A percentile compares a stretch with the other conserved stretches of the same genome.
Evolutionary conservation across 2,888 invertebrate genomes (phyloP).

Genomic region (Drosophila parthenogenetica): DNA sequence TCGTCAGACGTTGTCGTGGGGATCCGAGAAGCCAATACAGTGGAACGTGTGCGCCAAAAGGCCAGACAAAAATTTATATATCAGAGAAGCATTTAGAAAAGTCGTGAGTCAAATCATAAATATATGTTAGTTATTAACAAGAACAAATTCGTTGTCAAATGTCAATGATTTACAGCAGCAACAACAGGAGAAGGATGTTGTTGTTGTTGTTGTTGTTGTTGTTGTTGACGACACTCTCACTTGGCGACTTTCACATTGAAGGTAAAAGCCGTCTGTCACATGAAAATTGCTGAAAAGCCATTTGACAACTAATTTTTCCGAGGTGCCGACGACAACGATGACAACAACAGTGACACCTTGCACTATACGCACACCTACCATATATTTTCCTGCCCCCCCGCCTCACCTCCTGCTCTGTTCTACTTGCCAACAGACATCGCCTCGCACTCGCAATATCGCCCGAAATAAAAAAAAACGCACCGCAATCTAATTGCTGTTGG

Average conservation of each 20-base stretch:
- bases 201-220: slow-evolving; percentile 2
- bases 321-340: slow-evolving; percentile 58
- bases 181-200: not conserved
- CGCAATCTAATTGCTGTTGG: slow-evolving; percentile 78
- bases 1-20: slow-evolving; percentile 37
- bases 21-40: slow-evolving; percentile 40
- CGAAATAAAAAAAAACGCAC: slow-evolving; percentile 54
- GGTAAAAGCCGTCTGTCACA: slow-evolving; percentile 74
- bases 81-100: slow-evolving; percentile 3
- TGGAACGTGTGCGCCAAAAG: slow-evolving; percentile 32
- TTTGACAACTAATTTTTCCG: slow-evolving; percentile 73
- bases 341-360: slow-evolving; percentile 61
- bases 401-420: not conserved
- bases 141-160: slow-evolving; percentile 53
- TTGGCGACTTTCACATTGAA: slow-evolving; percentile 31
- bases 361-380: slow-evolving; percentile 29
- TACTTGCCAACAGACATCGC: slow-evolving; percentile 48
- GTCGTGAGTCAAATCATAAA: slow-evolving; percentile 58
- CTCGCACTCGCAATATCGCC: slow-evolving; percentile 63
- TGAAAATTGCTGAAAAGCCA: slow-evolving; percentile 63
- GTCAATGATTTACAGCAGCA: slow-evolving; percentile 46
- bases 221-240: slow-evolving; percentile 57
- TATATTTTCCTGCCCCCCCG: too few species aligned
- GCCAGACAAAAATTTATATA: slow-evolving; percentile 10
- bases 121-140: slow-evolving; percentile 65